Evolutionary conservation across 2,797 vertebrate genomes (phyloP).

Genomic region (Arremon brunneinucha): DNA sequence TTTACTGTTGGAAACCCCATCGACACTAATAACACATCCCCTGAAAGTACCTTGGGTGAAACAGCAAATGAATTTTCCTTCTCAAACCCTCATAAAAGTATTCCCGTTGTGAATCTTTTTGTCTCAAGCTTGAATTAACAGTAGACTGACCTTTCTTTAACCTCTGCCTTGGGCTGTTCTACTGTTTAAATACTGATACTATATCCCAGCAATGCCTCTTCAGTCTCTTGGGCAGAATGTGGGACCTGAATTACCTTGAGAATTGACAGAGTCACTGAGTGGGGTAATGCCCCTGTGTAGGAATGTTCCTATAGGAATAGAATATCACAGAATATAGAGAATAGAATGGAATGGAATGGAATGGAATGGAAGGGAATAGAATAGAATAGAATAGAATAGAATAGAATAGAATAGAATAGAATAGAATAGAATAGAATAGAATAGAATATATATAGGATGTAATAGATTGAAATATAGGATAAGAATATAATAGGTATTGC

Average conservation of each 20-base stretch:
- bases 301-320: not conserved
- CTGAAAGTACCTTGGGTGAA: not conserved
- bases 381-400: too few relatives aligned
- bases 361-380: too few relatives aligned
- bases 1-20: not conserved
- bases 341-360: too few relatives aligned
- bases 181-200: not conserved
- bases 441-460: too few relatives aligned
- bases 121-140: not conserved
- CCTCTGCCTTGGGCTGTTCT: not conserved
- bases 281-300: not conserved
- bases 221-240: not conserved
- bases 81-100: not conserved
- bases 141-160: not conserved
- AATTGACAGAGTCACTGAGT: not conserved
- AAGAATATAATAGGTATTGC: not conserved
- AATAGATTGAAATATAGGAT: not conserved
- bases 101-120: not conserved
- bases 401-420: too few relatives aligned
- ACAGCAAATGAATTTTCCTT: not conserved
- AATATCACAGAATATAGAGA: not conserved
- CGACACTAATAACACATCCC: not conserved
- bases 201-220: not conserved
- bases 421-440: not conserved
- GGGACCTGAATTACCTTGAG: not conserved